Evolutionary conservation across 2,888 invertebrate species (phyloP).

Genomic region (Bellardia pandia): DNA sequence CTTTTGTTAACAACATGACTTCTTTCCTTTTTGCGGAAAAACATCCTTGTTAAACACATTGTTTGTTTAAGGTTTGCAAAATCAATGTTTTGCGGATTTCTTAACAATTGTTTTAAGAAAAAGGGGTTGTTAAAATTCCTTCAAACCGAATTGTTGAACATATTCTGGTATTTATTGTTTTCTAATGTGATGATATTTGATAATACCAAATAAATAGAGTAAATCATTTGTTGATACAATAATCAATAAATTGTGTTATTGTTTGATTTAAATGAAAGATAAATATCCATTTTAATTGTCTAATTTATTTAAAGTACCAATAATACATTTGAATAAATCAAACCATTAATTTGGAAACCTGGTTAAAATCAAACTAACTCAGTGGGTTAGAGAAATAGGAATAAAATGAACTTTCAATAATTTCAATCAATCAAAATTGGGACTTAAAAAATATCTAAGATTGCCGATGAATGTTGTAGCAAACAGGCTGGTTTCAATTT

Average conservation of each 20-base stretch:
- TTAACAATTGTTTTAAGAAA: neutral
- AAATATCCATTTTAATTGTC: neutral
- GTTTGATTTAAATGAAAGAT: neutral
- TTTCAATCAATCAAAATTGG: no score
- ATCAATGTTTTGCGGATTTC: slow-evolving; percentile 30
- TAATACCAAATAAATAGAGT: slow-evolving; percentile 18
- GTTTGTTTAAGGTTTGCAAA: slow-evolving; percentile 39
- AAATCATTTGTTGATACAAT: slow-evolving; percentile 31
- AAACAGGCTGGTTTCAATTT: no score
- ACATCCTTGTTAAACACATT: slow-evolving; percentile 3
- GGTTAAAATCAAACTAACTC: no score
- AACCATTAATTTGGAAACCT: no score
- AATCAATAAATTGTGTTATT: slow-evolving; percentile 20
- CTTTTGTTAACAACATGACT: slow-evolving; percentile 55
- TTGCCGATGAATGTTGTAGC: no score
- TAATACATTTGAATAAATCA: no score
- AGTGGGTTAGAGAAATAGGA: no score
- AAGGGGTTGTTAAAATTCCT: neutral
- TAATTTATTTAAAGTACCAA: neutral
- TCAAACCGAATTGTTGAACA: neutral
- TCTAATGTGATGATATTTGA: slow-evolving; percentile 13
- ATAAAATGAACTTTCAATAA: no score
- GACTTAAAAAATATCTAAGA: no score
- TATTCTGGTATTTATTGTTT: slow-evolving; percentile 15
- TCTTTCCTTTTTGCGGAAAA: slow-evolving; percentile 18